A percentile compares a stretch with the other conserved stretches of the same genome.
phyloP scores from a whole-genome alignment of 2,797 vertebrate genomes.

The Phalloptychus januarius region DNA sequence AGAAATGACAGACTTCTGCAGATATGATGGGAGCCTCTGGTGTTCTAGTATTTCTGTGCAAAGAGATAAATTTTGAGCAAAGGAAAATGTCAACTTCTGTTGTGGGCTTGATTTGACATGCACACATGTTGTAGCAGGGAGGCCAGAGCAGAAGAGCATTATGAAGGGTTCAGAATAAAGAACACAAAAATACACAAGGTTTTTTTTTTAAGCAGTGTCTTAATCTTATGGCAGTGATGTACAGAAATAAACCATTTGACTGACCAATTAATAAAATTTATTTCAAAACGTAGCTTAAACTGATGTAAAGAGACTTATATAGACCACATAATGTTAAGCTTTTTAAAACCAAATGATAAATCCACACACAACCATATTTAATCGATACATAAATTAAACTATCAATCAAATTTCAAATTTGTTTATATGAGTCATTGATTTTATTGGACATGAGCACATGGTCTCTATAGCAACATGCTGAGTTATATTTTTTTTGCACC shows the following conservation, averaged over 20 bases:
- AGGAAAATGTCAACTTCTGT: conserved; percentile 77
- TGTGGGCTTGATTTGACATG: conserved; percentile 59
- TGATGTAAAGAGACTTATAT: background rate
- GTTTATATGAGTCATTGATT: conserved; percentile 7
- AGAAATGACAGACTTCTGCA: conserved; percentile 62
- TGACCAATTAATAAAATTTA: background rate
- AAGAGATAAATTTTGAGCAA: conserved; percentile 69
- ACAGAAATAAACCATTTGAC: background rate
- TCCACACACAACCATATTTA: background rate
- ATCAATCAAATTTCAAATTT: conserved; percentile 12
- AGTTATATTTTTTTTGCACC: conserved; percentile 36
- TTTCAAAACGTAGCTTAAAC: background rate
- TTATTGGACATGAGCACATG: background rate
- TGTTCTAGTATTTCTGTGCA: conserved; percentile 41
- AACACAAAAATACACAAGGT: background rate
- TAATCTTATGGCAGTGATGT: background rate
- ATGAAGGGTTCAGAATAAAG: conserved; percentile 11
- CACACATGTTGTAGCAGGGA: conserved; percentile 60
- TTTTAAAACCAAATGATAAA: conserved; percentile 11
- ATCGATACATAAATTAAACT: background rate
- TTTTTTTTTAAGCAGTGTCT: conserved; percentile 13
- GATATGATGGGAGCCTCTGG: conserved; percentile 51
- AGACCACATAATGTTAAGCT: background rate
- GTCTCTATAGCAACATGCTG: conserved; percentile 34
- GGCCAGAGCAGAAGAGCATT: conserved; percentile 18